Conservation (phyloP, 2,888 invertebrate genomes). For the Calameuta pallipes region DNA sequence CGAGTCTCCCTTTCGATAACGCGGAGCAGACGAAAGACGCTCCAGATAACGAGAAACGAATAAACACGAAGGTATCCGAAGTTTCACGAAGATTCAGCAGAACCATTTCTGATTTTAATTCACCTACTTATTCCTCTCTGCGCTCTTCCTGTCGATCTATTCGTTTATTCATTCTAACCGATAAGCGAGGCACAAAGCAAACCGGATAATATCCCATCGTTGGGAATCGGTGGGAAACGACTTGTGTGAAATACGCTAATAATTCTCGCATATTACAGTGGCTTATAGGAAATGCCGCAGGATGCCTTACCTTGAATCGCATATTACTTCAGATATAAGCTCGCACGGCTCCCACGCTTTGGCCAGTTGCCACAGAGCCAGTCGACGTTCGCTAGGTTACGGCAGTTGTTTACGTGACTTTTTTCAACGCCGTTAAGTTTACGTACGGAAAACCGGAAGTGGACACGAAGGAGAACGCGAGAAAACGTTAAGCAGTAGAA, state of each 20-base stretch:
- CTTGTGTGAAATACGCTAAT: neutral
- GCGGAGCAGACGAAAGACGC: neutral
- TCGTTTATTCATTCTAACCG: neutral
- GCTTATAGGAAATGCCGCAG: neutral
- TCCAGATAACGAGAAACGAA: neutral
- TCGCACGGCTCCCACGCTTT: neutral
- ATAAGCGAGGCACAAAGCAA: neutral
- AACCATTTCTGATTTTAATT: neutral
- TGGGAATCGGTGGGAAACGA: neutral
- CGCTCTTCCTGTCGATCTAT: neutral
- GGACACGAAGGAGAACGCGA: neutral
- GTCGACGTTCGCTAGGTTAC: neutral
- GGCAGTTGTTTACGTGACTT: neutral
- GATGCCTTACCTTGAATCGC: neutral
- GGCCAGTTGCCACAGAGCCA: neutral
- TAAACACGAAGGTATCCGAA: neutral
- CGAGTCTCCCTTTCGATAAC: neutral
- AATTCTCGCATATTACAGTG: neutral
- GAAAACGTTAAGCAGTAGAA: neutral
- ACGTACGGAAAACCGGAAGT: neutral
- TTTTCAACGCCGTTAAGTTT: neutral
- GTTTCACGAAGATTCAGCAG: neutral
- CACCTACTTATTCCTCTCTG: neutral
- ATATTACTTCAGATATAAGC: neutral
- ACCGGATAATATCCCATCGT: neutral